These are phyloP conservation scores for Alethe diademata DNA, from an alignment of 2,113 vertebrate genomes.

Conservation along the genomic window DNA sequence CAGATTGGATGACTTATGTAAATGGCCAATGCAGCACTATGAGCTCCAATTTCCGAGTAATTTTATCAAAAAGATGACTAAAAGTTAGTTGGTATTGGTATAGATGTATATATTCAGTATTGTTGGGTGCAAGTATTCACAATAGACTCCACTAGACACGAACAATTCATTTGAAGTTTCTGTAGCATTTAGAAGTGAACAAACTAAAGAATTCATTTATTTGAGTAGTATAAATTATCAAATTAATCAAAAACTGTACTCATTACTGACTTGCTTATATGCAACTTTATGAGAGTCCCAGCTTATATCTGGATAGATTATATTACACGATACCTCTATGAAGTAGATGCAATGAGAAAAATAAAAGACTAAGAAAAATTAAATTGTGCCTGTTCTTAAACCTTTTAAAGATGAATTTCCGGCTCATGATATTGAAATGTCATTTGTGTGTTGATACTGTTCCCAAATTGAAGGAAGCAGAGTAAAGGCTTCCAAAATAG, in stretches of 20 bases:
- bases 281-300: background rate
- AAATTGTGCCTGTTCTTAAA: background rate
- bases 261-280: background rate
- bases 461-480: background rate
- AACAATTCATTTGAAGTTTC: background rate
- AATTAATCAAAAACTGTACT: background rate
- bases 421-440: background rate
- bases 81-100: background rate
- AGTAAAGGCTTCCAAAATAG: background rate
- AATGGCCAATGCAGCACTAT: background rate
- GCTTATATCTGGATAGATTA: background rate
- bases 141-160: background rate
- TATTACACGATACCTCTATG: background rate
- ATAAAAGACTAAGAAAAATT: background rate
- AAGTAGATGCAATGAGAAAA: background rate
- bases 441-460: background rate
- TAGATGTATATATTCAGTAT: background rate
- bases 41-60: background rate
- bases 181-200: background rate
- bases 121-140: background rate
- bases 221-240: background rate
- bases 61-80: background rate
- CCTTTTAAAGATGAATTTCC: background rate
- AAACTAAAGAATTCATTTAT: background rate
- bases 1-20: background rate